Base-by-base conservation (phyloP, 2,888 invertebrate species). In the Eledone cirrhosa region DNA sequence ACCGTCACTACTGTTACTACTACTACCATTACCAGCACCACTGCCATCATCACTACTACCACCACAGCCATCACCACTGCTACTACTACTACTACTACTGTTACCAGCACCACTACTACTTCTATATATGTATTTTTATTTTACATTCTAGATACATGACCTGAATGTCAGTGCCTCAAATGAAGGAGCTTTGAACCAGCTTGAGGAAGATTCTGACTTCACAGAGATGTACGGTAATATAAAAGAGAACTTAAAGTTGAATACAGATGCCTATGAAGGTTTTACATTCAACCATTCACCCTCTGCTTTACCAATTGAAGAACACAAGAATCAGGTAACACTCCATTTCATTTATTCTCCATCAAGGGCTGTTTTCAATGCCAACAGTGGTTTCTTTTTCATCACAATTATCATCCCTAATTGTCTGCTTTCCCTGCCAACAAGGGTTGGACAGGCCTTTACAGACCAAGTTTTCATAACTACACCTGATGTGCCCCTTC, bases 231-330 rank as follows among this genome's bases (percentile, higher is more conserved):
- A n/a, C 41, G 22, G n/a, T 19, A 72, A 72, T 22, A n/a, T 33
- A 2, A 31, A 72, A 11, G 72, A 72, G n/a, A n/a, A 41, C 22
- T 41, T n/a, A 19, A 7, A n/a, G 1, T 33, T 72, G 7, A 24
- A 72, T 31, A 31, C 33, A 22, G 33, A 72, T 31, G 72, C 31
- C 24, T 72, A 72, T 22, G 41, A 72, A n/a, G 72, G 72, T 19
- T 72, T 72, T n/a, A 72, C 72, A 22, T 72, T 72, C n/a, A 33
- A 2, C 11, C 31, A 33, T 41, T 27, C 33, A 31, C 1, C 22
- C n/a, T 7, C 33, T 3, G 41, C 31, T 41, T 31, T 72, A 16
- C 72, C 72, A 22, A 41, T 72, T 2, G 72, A 72, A 41, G 72
- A 72, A 33, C 72, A 72, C 11, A 72, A 72, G 41, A 41, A 31